phyloP scores from a whole-genome alignment of 2,113 vertebrate species.

The Uria lomvia region DNA sequence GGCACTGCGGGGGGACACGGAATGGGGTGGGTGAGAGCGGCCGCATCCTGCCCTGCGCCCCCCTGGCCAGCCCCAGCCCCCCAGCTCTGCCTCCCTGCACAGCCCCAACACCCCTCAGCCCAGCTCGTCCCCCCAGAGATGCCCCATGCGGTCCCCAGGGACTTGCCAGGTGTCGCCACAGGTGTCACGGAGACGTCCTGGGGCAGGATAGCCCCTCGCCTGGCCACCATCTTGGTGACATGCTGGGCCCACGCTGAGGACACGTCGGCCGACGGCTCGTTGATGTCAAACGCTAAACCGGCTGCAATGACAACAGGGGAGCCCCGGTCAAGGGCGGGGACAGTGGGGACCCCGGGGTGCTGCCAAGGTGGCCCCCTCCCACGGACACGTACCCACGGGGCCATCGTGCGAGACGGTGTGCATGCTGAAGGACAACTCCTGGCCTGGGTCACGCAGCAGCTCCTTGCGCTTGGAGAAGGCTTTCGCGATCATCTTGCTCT shows the following conservation, averaged over 20 bases:
- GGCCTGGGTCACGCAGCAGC: slow-evolving; percentile 90
- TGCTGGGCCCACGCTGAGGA: slow-evolving; percentile 97
- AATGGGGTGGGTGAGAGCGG: fast-evolving
- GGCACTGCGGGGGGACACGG: slow-evolving; percentile 73
- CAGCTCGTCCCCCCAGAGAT: too few relatives aligned
- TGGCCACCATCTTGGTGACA: slow-evolving; percentile 97
- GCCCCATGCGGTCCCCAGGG: not conserved
- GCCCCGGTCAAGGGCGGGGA: fast-evolving
- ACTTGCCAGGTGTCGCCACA: slow-evolving; percentile 87
- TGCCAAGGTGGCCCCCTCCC: fast-evolving
- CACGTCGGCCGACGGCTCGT: slow-evolving; percentile 90
- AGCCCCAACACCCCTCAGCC: not conserved
- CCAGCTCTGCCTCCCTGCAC: fast-evolving
- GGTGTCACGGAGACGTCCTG: slow-evolving; percentile 94
- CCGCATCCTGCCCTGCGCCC: fast-evolving
- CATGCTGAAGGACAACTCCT: slow-evolving; percentile 95
- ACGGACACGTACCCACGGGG: slow-evolving; percentile 80
- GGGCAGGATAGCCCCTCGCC: slow-evolving; percentile 94
- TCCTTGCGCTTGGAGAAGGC: slow-evolving; percentile 95
- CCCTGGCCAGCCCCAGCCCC: fast-evolving
- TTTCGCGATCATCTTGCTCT: slow-evolving; percentile 99
- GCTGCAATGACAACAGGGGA: slow-evolving; percentile 64
- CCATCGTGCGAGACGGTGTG: slow-evolving; percentile 94
- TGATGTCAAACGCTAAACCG: slow-evolving; percentile 91
- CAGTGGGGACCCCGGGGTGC: fast-evolving